Conservation (phyloP, 1,140 invertebrate genomes). For the Atta cephalotes region DNA sequence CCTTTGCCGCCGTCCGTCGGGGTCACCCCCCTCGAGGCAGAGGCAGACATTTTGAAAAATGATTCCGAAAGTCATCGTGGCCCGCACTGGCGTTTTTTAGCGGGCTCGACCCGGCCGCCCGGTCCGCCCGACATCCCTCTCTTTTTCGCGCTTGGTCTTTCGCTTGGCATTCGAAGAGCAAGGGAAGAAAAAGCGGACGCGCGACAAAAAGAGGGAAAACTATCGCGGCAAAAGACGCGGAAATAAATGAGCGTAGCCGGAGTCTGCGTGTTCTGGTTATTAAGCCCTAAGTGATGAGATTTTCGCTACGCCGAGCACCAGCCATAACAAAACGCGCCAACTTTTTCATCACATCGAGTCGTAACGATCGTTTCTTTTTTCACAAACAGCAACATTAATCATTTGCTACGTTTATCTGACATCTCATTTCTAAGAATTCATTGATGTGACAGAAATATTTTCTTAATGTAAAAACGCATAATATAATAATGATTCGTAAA, state of each 20-base stretch:
- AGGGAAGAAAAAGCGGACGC: conserved; percentile 67
- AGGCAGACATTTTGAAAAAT: conserved; percentile 85
- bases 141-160: conserved; percentile 56
- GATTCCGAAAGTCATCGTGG: conserved; percentile 83
- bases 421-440: not conserved
- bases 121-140: conserved; percentile 33
- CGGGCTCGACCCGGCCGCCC: conserved; percentile 47
- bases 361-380: conserved; percentile 32
- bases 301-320: conserved; percentile 47
- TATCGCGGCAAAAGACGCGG: conserved; percentile 65
- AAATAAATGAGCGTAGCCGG: conserved; percentile 70
- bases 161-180: conserved; percentile 39
- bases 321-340: conserved; percentile 46
- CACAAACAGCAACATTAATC: conserved; percentile 32
- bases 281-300: conserved; percentile 59
- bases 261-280: conserved; percentile 51
- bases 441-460: not conserved
- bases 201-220: conserved; percentile 70
- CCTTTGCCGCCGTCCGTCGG: conserved; percentile 51
- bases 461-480: not conserved
- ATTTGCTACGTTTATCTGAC: conserved; percentile 17
- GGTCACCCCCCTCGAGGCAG: conserved; percentile 69
- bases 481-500: not conserved
- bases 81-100: conserved; percentile 72
- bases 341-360: conserved; percentile 21